These are phyloP conservation scores for Teleogryllus oceanicus DNA, from an alignment of 2,888 invertebrate species.

Conservation along the genomic window DNA sequence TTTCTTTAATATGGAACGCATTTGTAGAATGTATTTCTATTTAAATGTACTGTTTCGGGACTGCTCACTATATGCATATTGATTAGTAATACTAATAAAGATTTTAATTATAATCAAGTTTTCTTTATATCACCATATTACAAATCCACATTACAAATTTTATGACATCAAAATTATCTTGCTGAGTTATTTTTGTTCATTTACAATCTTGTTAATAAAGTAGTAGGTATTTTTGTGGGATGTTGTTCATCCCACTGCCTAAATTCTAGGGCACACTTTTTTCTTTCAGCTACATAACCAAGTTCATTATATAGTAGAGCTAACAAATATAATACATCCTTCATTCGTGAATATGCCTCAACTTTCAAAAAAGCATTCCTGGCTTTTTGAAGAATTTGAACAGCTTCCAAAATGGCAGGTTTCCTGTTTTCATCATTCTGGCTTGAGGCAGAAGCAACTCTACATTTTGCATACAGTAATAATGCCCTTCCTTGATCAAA, in stretches of 20 bases:
- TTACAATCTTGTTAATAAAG: slow-evolving; percentile 31
- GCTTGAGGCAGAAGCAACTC: slow-evolving; percentile 61
- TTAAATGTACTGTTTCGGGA: too few species aligned
- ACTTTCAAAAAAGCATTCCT: slow-evolving; percentile 68
- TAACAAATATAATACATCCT: slow-evolving; percentile 70
- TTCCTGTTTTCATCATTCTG: slow-evolving; percentile 49
- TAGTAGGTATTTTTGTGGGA: slow-evolving; percentile 51
- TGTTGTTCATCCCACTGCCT: slow-evolving; percentile 71
- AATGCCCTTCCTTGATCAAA: slow-evolving; percentile 76
- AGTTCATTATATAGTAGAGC: slow-evolving; percentile 73
- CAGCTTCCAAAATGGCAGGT: slow-evolving; percentile 55
- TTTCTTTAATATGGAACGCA: too few species aligned
- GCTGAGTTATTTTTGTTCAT: too few species aligned
- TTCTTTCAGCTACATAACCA: slow-evolving; percentile 66
- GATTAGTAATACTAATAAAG: too few species aligned
- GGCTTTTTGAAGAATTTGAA: slow-evolving; percentile 62
- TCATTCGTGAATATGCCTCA: slow-evolving; percentile 70
- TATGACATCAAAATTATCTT: too few species aligned
- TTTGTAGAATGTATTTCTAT: too few species aligned
- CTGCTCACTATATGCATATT: too few species aligned
- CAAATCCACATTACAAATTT: too few species aligned
- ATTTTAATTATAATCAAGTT: too few species aligned
- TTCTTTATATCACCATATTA: too few species aligned
- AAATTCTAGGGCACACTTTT: slow-evolving; percentile 78
- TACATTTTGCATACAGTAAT: slow-evolving; percentile 73